Evolutionary conservation across 2,888 invertebrate species (phyloP), one percentile per base, ranked within the genome.

Genomic region (Kryphioiulus occultus): DNA sequence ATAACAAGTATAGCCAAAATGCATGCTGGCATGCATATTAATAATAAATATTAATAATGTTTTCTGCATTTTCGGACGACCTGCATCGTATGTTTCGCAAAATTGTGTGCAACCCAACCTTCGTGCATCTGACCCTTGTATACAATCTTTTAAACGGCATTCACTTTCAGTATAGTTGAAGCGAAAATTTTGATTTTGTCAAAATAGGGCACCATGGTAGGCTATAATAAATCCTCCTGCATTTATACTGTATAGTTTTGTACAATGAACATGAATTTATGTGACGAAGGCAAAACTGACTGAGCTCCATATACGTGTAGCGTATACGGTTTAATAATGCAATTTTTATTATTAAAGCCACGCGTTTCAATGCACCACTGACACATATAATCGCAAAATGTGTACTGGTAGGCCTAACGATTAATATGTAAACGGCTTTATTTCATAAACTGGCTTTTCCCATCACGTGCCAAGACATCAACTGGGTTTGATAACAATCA

Each of bases 151-250:
- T 12, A 53, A 53, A 42, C 42, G 1, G 42, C 42, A 42, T 42
- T 53, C 53, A 53, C 53, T 53, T 17, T 53, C 53, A 53, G 53
- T 3, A n/a, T n/a, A 17, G 5, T 17, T 3, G 53, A 53, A 53
- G 53, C 17, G 53, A 53, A 53, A 1, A 53, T 53, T 53, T 53
- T 53, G 53, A 53, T 53, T 53, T 53, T 53, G 53, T 53, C 53
- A 53, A 53, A 53, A 53, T 53, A 53, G 53, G 53, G 53, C 53
- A 53, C 53, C 53, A 53, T 53, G 53, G 53, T 53, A 53, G 53
- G 53, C 53, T 53, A 53, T 53, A 53, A 53, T 47, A 53, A 53
- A 53, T 53, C 5, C 17, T 53, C 0, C 5, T 17, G 53, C 53
- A 17, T 53, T 53, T 53, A 53, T 53, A 4, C 3, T 17, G 53